A percentile compares a stretch with the other conserved stretches of the same genome.
Conservation (phyloP, 2,113 vertebrate genomes). For the Indri indri region DNA sequence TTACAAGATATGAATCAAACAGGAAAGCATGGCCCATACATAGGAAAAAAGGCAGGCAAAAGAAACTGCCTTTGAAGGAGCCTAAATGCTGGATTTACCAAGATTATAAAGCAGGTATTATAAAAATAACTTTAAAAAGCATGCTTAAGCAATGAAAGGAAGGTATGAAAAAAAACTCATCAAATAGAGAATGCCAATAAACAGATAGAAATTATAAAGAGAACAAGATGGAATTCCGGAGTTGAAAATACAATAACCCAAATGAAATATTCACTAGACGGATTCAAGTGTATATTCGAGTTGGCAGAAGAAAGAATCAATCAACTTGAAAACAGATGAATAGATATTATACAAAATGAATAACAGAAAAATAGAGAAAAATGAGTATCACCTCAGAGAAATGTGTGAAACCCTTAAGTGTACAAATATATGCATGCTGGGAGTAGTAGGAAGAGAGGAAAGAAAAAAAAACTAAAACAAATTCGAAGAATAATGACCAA, state of each 20-base stretch:
- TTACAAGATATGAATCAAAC: background rate
- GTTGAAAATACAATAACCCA: background rate
- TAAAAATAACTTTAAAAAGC: background rate
- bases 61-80: background rate
- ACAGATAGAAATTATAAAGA: background rate
- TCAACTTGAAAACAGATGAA: background rate
- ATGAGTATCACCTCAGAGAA: background rate
- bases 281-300: background rate
- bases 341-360: background rate
- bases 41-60: background rate
- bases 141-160: background rate
- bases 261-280: background rate
- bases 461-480: background rate
- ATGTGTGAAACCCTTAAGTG: background rate
- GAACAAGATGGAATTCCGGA: background rate
- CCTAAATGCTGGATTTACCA: background rate
- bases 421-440: background rate
- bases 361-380: background rate
- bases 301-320: background rate
- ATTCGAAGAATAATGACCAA: background rate
- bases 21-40: background rate
- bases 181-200: background rate
- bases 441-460: background rate
- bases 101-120: background rate
- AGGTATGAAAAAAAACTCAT: background rate